A percentile compares a stretch with the other conserved stretches of the same genome.
These are phyloP conservation scores for Tyria jacobaeae DNA, from an alignment of 2,888 invertebrate species.

Conservation along the genomic window DNA sequence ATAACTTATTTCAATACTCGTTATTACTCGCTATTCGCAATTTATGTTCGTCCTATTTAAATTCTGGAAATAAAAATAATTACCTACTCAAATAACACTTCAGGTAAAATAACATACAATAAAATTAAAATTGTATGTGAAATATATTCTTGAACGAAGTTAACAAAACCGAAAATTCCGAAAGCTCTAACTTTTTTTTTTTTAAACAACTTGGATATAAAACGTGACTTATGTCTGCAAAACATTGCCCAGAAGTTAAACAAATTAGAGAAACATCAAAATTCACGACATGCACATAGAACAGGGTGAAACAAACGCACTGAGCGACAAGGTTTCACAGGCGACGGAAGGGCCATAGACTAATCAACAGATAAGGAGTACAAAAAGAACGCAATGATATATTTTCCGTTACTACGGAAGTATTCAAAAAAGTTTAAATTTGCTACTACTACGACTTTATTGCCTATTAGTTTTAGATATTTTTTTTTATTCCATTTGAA, in stretches of 20 bases:
- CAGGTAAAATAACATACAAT: not conserved
- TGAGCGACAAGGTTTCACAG: slow-evolving; percentile 26
- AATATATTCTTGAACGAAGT: not conserved
- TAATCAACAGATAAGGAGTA: slow-evolving; percentile 32
- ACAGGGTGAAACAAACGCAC: slow-evolving; percentile 20
- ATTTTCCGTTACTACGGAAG: not conserved
- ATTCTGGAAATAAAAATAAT: not conserved
- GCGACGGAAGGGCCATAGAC: slow-evolving; percentile 30
- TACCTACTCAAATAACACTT: not conserved
- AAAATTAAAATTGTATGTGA: not conserved
- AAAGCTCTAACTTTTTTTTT: slow-evolving; percentile 12
- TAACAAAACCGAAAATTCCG: not conserved
- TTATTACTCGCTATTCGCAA: too few relatives aligned
- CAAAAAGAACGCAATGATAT: not conserved
- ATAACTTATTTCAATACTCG: too few relatives aligned
- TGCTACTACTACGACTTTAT: too few relatives aligned
- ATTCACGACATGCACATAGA: slow-evolving; percentile 36
- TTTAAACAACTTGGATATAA: not conserved
- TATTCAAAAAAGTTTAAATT: too few relatives aligned
- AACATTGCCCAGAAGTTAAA: slow-evolving; percentile 36
- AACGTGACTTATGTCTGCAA: slow-evolving; percentile 17
- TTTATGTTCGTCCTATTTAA: too few relatives aligned
- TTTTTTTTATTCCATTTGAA: too few relatives aligned
- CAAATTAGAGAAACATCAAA: slow-evolving; percentile 45
- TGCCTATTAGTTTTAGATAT: too few relatives aligned